phyloP scores from a whole-genome alignment of 2,888 invertebrate species.

The Chalcis sispes region DNA sequence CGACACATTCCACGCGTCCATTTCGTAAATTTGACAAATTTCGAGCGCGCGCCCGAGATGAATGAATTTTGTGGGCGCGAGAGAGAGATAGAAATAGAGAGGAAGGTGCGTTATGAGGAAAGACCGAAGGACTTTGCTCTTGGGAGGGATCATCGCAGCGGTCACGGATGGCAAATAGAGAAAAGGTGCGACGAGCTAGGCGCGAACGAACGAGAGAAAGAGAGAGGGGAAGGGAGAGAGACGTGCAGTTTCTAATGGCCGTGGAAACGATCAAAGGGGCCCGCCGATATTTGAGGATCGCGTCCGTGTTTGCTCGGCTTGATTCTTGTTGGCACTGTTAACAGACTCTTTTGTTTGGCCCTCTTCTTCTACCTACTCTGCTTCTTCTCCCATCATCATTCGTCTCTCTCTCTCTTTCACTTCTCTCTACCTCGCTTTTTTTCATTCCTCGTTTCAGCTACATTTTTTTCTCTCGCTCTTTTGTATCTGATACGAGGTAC shows the following conservation, averaged over 20 bases:
- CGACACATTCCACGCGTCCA: background rate
- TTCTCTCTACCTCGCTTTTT: constrained; percentile 1
- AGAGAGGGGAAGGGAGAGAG: constrained; percentile 53
- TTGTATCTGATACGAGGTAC: constrained; percentile 19
- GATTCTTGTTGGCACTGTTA: constrained; percentile 73
- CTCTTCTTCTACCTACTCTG: constrained; percentile 51
- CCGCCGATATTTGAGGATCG: constrained; percentile 73
- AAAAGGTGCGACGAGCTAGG: constrained; percentile 49
- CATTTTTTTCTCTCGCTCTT: constrained; percentile 18
- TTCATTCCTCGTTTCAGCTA: background rate
- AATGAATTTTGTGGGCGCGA: constrained; percentile 26
- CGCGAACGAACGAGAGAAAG: constrained; percentile 36
- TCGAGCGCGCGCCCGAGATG: constrained; percentile 8
- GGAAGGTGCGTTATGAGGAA: background rate
- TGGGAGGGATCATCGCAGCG: constrained; percentile 28
- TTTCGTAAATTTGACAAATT: constrained; percentile 18
- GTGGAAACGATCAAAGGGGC: constrained; percentile 67
- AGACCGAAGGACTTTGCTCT: constrained; percentile 24
- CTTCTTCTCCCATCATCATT: constrained; percentile 40
- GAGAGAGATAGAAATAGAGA: background rate
- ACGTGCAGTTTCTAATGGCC: constrained; percentile 67
- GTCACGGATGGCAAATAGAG: constrained; percentile 44
- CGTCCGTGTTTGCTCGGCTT: constrained; percentile 72
- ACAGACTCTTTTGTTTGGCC: constrained; percentile 66
- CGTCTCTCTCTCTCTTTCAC: constrained; percentile 21